phyloP scores from a whole-genome alignment of 35 echinoderm and acorn worm species.

The Apostichopus parvimensis region DNA sequence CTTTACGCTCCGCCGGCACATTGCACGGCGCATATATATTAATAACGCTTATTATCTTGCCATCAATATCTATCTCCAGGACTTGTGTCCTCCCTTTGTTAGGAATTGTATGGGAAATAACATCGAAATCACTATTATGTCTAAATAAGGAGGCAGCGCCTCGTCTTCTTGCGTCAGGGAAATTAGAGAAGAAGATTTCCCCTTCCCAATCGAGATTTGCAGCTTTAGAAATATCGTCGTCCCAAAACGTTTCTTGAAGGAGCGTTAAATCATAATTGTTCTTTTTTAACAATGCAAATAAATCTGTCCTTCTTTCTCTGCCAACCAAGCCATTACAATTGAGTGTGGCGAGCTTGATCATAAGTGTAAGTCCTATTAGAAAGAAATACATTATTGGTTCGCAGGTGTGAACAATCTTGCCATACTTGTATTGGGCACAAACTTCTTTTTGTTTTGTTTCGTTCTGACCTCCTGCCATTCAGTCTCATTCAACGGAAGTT shows the following conservation, averaged over 20 bases:
- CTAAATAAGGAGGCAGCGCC: neutral
- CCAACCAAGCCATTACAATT: neutral
- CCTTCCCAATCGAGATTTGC: neutral
- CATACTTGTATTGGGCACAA: neutral
- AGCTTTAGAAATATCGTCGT: neutral
- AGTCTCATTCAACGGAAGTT: neutral
- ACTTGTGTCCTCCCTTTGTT: neutral
- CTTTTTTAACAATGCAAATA: neutral
- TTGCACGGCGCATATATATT: slow-evolving; percentile 18
- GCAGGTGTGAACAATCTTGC: neutral
- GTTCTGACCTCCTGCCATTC: neutral
- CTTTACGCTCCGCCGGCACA: neutral
- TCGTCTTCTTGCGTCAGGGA: neutral
- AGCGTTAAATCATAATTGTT: neutral
- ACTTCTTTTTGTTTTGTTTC: neutral
- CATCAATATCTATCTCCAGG: neutral
- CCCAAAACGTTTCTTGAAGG: neutral
- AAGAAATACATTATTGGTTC: neutral
- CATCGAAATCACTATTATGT: neutral
- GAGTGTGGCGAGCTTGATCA: neutral
- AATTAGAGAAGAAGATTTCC: neutral
- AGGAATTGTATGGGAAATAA: neutral
- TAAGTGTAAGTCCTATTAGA: neutral
- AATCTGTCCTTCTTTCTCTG: neutral
- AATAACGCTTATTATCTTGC: neutral